Evolutionary conservation across 2,797 vertebrate species (phyloP).

Genomic region (Odontamblyopus lacepedii): DNA sequence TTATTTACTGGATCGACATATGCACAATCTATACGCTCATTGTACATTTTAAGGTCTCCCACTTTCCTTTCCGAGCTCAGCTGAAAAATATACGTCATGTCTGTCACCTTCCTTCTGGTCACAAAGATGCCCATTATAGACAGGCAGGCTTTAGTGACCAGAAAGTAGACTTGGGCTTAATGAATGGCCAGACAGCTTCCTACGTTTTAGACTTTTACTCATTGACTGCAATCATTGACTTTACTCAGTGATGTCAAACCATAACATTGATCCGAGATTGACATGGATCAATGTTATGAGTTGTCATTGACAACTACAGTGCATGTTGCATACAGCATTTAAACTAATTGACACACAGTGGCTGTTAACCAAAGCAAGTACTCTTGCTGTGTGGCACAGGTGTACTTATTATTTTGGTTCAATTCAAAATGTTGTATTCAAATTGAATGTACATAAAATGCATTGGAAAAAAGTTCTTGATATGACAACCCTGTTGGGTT

Average conservation of each 20-base stretch:
- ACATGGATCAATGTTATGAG: no score
- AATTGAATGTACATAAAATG: neutral
- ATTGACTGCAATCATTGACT: neutral
- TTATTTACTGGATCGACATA: constrained; percentile 27
- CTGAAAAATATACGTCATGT: constrained; percentile 71
- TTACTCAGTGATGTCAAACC: neutral
- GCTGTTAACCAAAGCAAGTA: neutral
- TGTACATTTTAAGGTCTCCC: constrained; percentile 55
- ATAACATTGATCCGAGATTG: neutral
- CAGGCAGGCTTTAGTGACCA: constrained; percentile 55
- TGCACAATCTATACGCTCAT: constrained; percentile 53
- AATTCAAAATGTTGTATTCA: neutral
- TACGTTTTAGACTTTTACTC: neutral
- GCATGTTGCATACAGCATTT: neutral
- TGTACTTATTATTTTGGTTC: neutral
- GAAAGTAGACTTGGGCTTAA: constrained; percentile 47
- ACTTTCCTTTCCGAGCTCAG: constrained; percentile 46
- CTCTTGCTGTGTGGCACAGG: neutral
- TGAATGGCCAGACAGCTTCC: constrained; percentile 24
- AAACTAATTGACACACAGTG: neutral
- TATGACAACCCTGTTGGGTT: constrained; percentile 15
- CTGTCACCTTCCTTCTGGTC: constrained; percentile 68
- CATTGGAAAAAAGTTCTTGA: neutral
- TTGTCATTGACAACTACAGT: neutral
- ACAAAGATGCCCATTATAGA: constrained; percentile 74